Evolutionary conservation across 2,113 vertebrate genomes (phyloP), one percentile per base, ranked within the genome.

Genomic region (Lipophrys pholis): DNA sequence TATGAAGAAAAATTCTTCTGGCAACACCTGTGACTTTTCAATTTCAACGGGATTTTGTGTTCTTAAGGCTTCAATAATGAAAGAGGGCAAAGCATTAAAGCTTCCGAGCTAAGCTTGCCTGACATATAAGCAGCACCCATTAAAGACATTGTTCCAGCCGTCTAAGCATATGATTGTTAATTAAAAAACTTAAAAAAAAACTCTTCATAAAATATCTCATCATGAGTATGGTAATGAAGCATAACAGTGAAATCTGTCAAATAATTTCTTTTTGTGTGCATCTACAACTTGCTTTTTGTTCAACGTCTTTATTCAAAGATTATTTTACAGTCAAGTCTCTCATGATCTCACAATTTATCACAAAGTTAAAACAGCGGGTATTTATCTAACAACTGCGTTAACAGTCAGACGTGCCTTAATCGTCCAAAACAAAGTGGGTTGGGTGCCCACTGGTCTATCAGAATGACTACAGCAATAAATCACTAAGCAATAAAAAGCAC

Each of bases 21-120:
- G 21, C 21, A 30, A 36, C 36, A 51, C 43, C 52, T 65, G 53
- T 35, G 39, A 2, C 21, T n/a, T 21, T 30, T 55, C 39, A 35
- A 5, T 74, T 60, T 64, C 36, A 51, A 69, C n/a, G 78, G 66
- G 69, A 72, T 80, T 69, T 69, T 48, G 78, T 69, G 51, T 55
- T 65, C 74, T 70, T 15, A 66, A 80, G 54, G 64, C 73, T 65
- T 67, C 17, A 4, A 54, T 68, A 80, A 70, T 50, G 11, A 58
- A 68, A 50, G 3, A 49, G 56, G 54, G 8, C 21, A 41, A 15
- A 56, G 65, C 48, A 30, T 53, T 60, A 14, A 51, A 51, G 45
- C 66, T 57, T 46, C 38, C 11, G 17, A 3, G 8, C 54, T 6
- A 30, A 14, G 38, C 38, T 42, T 16, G 3, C 43, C 7, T 43